Evolutionary conservation across 2,113 vertebrate species (phyloP).

Genomic region (Orycteropus afer): DNA sequence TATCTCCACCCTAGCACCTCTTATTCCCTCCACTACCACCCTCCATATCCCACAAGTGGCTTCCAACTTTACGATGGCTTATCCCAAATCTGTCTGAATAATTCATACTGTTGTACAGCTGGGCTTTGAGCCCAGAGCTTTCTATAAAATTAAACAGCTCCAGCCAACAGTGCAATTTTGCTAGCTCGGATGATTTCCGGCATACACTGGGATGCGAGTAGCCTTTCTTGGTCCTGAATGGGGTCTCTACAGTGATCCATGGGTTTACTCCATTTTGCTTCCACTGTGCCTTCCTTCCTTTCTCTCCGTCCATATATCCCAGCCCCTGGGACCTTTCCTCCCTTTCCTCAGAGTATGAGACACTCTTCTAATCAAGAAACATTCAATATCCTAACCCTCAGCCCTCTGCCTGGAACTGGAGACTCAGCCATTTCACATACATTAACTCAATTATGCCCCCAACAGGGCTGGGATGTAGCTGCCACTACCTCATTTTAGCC

Average conservation of each 20-base stretch:
- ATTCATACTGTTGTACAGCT: conserved; percentile 64
- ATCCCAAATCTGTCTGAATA: conserved; percentile 66
- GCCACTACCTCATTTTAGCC: neutral
- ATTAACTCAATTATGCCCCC: neutral
- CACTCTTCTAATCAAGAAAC: neutral
- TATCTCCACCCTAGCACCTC: neutral
- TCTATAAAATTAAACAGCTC: conserved; percentile 79
- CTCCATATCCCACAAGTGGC: neutral
- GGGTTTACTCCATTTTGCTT: neutral
- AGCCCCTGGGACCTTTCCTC: neutral
- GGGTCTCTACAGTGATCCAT: neutral
- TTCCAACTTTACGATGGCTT: conserved; percentile 49
- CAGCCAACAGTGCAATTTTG: conserved; percentile 60
- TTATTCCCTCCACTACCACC: neutral
- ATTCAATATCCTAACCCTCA: neutral
- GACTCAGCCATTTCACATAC: neutral
- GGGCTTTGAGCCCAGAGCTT: conserved; percentile 75
- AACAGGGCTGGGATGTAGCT: neutral
- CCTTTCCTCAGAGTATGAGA: neutral
- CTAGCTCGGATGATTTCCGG: conserved; percentile 27
- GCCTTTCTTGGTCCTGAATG: neutral
- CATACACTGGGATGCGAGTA: neutral
- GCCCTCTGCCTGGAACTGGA: fast-evolving
- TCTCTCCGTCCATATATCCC: neutral
- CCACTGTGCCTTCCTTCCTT: neutral